Conservation (phyloP, 2,113 vertebrate species). For the Lethenteron camtschaticum region DNA sequence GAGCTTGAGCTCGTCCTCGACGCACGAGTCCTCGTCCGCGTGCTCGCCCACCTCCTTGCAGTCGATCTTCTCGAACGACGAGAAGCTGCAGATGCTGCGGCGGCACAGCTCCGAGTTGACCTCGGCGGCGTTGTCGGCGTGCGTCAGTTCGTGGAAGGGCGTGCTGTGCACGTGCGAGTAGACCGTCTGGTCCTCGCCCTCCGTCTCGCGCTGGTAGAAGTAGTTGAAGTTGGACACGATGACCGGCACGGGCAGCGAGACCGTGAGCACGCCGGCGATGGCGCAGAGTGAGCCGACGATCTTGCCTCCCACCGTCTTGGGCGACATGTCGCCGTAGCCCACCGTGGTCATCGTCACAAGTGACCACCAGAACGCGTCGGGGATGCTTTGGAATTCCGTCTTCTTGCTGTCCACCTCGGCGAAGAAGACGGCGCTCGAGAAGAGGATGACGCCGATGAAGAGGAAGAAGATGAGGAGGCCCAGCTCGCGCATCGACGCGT, state of each 20-base stretch:
- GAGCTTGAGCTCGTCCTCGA: slow-evolving; percentile 1
- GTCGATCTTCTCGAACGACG: no score
- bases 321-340: slow-evolving; percentile 73
- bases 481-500: slow-evolving; percentile 60
- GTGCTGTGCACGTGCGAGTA: slow-evolving; percentile 38
- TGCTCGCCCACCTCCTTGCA: no score
- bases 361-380: slow-evolving; percentile 73
- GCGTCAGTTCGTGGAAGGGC: slow-evolving; percentile 14
- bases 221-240: slow-evolving; percentile 89
- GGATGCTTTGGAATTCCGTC: slow-evolving; percentile 63
- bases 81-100: no score
- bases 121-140: no score
- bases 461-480: slow-evolving; percentile 83
- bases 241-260: slow-evolving; percentile 64
- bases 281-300: slow-evolving; percentile 73
- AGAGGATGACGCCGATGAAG: slow-evolving; percentile 71
- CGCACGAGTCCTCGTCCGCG: no score
- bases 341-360: slow-evolving; percentile 81
- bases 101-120: no score
- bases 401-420: slow-evolving; percentile 43
- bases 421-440: slow-evolving; percentile 67
- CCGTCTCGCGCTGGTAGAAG: slow-evolving; percentile 59
- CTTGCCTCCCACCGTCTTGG: slow-evolving; percentile 54
- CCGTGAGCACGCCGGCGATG: slow-evolving; percentile 68
- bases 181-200: slow-evolving; percentile 33